Conservation (phyloP, 2,113 vertebrate genomes). For the Progne subis region DNA sequence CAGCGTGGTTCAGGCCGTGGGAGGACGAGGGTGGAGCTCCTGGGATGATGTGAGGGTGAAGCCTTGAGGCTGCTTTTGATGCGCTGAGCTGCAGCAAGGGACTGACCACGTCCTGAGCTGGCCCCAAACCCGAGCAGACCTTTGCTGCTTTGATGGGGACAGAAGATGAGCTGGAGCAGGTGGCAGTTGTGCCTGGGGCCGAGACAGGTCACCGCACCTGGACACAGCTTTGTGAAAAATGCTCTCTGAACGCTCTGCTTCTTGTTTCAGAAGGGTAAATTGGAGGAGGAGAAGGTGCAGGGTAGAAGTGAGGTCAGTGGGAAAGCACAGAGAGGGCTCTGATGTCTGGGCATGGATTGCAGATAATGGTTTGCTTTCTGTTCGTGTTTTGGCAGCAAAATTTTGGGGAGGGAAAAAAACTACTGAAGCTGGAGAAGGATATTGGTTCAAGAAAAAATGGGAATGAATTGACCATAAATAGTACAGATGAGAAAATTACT, state of each 20-base stretch:
- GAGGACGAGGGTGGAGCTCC: neutral
- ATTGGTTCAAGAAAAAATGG: neutral
- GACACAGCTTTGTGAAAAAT: neutral
- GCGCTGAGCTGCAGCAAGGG: neutral
- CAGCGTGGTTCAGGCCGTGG: fast-evolving
- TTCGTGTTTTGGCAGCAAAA: neutral
- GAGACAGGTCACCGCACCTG: neutral
- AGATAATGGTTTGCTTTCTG: neutral
- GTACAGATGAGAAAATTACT: neutral
- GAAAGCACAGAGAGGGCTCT: neutral
- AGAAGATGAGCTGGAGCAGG: neutral
- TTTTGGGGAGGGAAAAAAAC: neutral
- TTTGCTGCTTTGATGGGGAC: neutral
- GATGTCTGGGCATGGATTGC: neutral
- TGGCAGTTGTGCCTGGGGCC: neutral
- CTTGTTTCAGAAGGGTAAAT: neutral
- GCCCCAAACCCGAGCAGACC: fast-evolving
- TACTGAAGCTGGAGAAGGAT: neutral
- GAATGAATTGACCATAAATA: neutral
- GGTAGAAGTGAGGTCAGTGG: neutral
- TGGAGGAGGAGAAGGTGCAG: neutral
- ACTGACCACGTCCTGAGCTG: neutral
- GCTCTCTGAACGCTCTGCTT: neutral
- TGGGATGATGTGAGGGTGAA: neutral
- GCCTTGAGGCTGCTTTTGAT: neutral